phyloP scores from a whole-genome alignment of 1,140 invertebrate species.

The Nasonia longicornis region DNA sequence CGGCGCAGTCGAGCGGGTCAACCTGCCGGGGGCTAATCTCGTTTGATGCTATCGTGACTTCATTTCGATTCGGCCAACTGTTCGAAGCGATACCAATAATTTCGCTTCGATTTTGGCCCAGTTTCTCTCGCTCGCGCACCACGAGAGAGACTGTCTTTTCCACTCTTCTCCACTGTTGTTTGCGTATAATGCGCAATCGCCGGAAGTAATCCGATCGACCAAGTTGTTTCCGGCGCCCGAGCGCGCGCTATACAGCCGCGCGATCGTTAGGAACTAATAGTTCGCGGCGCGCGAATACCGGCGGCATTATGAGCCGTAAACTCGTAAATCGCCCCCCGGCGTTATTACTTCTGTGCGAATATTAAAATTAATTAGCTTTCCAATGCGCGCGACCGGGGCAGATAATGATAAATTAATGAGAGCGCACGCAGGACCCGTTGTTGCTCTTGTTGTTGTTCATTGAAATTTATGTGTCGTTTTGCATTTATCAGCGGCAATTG shows the following conservation, averaged over 20 bases:
- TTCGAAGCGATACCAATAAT: conserved; percentile 54
- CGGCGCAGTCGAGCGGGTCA: conserved; percentile 31
- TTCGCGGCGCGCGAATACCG: conserved; percentile 9
- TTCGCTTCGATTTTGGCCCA: conserved; percentile 46
- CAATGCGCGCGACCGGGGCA: neutral
- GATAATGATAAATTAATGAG: no score
- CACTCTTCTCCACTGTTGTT: neutral
- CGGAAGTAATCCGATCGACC: conserved; percentile 20
- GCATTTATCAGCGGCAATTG: no score
- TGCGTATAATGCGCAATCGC: conserved; percentile 12
- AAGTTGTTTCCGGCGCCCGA: neutral
- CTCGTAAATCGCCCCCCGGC: neutral
- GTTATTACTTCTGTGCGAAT: neutral
- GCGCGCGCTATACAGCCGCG: no score
- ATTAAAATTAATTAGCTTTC: neutral
- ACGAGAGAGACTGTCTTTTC: neutral
- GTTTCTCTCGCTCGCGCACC: conserved; percentile 18
- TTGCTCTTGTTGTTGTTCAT: neutral
- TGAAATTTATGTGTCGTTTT: neutral
- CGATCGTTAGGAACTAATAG: conserved; percentile 28
- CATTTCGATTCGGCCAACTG: conserved; percentile 48
- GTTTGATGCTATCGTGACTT: conserved; percentile 49
- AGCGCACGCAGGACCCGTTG: no score
- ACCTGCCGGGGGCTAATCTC: conserved; percentile 45
- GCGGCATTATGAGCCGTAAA: neutral